Evolutionary conservation across 92 coral and sea anemone genomes (phyloP).

Genomic region (Paramuricea clavata): DNA sequence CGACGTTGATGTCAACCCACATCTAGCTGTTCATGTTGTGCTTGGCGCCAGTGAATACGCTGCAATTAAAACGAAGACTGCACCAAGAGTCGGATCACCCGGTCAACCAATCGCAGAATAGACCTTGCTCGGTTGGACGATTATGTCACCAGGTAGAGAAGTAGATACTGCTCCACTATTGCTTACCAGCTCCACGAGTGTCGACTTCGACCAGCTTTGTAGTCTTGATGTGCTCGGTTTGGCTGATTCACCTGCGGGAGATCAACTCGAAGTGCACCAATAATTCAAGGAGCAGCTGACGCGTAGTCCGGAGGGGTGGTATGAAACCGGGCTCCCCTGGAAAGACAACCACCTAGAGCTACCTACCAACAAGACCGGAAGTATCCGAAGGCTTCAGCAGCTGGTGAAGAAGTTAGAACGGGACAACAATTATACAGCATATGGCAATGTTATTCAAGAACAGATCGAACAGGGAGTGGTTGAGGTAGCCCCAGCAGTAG

Average conservation of each 20-base stretch:
- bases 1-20: conserved; percentile 58
- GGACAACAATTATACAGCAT: not conserved
- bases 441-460: not conserved
- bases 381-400: not conserved
- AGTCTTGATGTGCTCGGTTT: conserved; percentile 70
- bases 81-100: conserved; percentile 21
- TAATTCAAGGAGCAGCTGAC: conserved; percentile 32
- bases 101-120: conserved; percentile 61
- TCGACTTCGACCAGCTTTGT: conserved; percentile 59
- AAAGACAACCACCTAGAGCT: conserved; percentile 16
- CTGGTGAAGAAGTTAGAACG: not conserved
- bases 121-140: not conserved
- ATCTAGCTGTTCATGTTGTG: conserved; percentile 56
- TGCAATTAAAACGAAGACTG: conserved; percentile 38
- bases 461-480: not conserved
- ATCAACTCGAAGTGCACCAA: conserved; percentile 32
- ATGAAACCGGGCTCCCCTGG: conserved; percentile 25
- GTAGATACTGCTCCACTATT: conserved; percentile 9
- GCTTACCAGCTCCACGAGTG: conserved; percentile 23
- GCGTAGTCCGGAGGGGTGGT: not conserved
- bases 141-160: conserved; percentile 65
- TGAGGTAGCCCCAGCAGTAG: not conserved
- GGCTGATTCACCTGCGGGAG: conserved; percentile 50
- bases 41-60: conserved; percentile 68
- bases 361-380: conserved; percentile 11